Evolutionary conservation across 35 echinoderm and acorn worm genomes (phyloP).

Genomic region (Strongylocentrotus purpuratus): DNA sequence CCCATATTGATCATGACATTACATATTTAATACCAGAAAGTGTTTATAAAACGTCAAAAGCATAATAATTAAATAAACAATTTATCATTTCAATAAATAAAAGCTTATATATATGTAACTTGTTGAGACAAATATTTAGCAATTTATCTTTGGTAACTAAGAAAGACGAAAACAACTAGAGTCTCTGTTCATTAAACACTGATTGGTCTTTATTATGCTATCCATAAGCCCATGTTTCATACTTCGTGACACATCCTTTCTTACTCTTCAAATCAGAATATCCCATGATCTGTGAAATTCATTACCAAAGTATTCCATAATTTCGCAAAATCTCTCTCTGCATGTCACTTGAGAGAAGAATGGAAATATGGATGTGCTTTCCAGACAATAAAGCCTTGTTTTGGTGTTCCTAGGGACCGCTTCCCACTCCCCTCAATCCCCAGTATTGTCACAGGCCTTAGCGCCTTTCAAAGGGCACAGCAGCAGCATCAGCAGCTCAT

Average conservation of each 20-base stretch:
- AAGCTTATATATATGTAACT: not conserved
- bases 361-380: not conserved
- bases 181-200: no score
- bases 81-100: not conserved
- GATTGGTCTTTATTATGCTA: not conserved
- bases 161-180: not conserved
- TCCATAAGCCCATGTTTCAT: not conserved
- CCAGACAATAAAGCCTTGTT: slow-evolving; percentile 17
- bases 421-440: not conserved
- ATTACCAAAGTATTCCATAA: slow-evolving; percentile 12
- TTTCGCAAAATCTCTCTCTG: slow-evolving; percentile 11
- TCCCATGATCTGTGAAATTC: not conserved
- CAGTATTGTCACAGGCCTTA: not conserved
- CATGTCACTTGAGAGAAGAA: not conserved
- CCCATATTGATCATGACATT: not conserved
- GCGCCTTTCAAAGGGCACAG: not conserved
- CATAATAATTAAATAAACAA: not conserved
- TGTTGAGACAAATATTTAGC: not conserved
- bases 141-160: not conserved
- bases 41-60: not conserved
- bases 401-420: not conserved
- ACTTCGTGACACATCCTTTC: not conserved
- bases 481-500: not conserved
- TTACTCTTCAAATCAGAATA: not conserved
- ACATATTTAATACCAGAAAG: no score